A percentile compares a stretch with the other conserved stretches of the same genome.
Evolutionary conservation across 2,888 invertebrate genomes (phyloP).

Genomic region (Nomada ruficornis): DNA sequence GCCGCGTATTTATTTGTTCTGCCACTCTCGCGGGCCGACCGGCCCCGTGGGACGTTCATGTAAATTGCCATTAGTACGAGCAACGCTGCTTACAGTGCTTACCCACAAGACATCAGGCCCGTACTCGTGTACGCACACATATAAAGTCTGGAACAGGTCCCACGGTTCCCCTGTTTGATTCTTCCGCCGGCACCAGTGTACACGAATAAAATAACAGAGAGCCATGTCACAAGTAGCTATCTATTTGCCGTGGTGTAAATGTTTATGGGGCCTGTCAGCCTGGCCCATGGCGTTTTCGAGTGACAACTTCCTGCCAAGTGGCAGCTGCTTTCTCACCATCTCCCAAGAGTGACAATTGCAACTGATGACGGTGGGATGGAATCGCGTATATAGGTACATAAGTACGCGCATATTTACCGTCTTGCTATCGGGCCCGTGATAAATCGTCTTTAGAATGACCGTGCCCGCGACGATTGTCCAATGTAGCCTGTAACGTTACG

Average conservation of each 20-base stretch:
- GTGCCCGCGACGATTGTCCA: not conserved
- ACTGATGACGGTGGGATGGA: constrained; percentile 59
- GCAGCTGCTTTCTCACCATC: constrained; percentile 68
- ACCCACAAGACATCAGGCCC: constrained; percentile 31
- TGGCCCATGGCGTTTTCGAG: constrained; percentile 66
- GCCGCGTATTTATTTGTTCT: constrained; percentile 63
- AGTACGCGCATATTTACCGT: not conserved
- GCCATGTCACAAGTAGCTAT: constrained; percentile 53
- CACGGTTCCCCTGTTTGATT: constrained; percentile 65
- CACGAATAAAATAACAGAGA: constrained; percentile 59
- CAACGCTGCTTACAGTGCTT: constrained; percentile 37
- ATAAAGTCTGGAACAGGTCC: constrained; percentile 56
- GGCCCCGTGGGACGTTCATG: constrained; percentile 65
- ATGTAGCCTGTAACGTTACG: not conserved
- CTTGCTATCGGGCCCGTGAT: not conserved
- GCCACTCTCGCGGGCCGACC: constrained; percentile 37
- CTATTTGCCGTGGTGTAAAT: constrained; percentile 63
- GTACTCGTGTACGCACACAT: constrained; percentile 9
- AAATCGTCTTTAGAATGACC: constrained; percentile 13
- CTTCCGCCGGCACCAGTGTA: constrained; percentile 36
- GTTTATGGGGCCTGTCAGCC: constrained; percentile 64
- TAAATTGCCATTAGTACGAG: constrained; percentile 64
- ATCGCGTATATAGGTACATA: constrained; percentile 17
- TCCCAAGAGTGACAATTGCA: constrained; percentile 59
- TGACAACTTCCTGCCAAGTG: constrained; percentile 69